Conservation (phyloP, 1,140 invertebrate genomes). For the Atta colombica region DNA sequence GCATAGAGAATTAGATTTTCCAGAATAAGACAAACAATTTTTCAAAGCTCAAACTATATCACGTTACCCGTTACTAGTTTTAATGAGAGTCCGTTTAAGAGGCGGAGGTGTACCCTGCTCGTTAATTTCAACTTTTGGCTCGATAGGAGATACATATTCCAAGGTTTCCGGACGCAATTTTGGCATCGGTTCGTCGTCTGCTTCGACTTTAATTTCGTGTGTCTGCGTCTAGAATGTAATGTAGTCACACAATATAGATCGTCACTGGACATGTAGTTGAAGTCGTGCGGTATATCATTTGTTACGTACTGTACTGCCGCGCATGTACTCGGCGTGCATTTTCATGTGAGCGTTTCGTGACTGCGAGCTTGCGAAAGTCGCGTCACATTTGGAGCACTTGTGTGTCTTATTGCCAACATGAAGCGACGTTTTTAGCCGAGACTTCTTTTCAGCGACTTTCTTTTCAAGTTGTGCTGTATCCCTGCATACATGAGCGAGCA, state of each 20-base stretch:
- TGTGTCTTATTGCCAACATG: conserved; percentile 72
- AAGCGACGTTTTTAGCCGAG: conserved; percentile 57
- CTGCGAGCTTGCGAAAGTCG: conserved; percentile 75
- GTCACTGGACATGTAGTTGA: not conserved
- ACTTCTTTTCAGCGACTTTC: conserved; percentile 56
- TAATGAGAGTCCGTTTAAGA: conserved; percentile 80
- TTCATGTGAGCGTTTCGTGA: conserved; percentile 79
- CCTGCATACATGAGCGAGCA: conserved; percentile 79
- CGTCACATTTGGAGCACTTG: conserved; percentile 78
- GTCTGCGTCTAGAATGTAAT: conserved; percentile 48
- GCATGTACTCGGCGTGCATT: conserved; percentile 70
- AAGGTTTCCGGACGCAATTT: conserved; percentile 75
- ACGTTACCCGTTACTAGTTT: conserved; percentile 76
- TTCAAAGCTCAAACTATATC: not conserved
- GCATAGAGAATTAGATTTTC: conserved; percentile 1
- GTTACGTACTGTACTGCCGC: conserved; percentile 30
- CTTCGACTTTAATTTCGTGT: conserved; percentile 60
- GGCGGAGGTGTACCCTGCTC: conserved; percentile 75
- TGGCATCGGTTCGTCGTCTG: conserved; percentile 71
- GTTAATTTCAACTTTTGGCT: conserved; percentile 76
- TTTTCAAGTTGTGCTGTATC: conserved; percentile 64
- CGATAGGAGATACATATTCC: conserved; percentile 70
- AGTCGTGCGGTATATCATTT: not conserved
- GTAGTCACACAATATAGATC: not conserved
- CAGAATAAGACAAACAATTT: not conserved